phyloP scores from a whole-genome alignment of 2,797 vertebrate genomes.

The Mus caroli region DNA sequence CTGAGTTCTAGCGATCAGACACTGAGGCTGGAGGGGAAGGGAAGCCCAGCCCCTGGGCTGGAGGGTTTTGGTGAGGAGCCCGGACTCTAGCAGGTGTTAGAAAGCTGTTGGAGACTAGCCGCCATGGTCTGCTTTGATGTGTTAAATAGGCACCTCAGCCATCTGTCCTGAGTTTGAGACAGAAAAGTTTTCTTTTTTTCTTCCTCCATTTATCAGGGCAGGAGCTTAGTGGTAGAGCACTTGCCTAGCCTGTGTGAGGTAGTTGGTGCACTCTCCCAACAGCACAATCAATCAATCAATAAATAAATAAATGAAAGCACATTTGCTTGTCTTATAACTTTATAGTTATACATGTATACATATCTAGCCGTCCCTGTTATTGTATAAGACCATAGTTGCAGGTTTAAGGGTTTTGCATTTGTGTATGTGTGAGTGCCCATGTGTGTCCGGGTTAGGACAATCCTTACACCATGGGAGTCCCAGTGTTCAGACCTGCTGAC shows the following conservation, averaged over 20 bases:
- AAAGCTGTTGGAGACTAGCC: no score
- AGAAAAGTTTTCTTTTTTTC: not conserved
- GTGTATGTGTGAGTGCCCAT: not conserved
- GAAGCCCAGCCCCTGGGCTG: not conserved
- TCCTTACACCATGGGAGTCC: not conserved
- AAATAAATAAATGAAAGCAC: not conserved
- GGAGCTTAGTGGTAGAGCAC: not conserved
- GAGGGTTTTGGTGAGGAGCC: not conserved
- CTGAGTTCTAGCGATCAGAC: not conserved
- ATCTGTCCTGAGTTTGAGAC: not conserved
- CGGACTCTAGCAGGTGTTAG: not conserved
- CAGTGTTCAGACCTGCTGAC: not conserved
- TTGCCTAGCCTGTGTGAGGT: not conserved
- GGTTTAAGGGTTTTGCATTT: not conserved
- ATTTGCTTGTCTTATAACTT: not conserved
- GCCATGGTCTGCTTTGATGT: not conserved
- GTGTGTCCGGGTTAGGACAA: not conserved
- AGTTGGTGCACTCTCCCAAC: not conserved
- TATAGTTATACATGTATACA: not conserved
- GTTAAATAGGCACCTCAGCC: not conserved
- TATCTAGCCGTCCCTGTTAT: not conserved
- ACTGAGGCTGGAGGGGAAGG: not conserved
- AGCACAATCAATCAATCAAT: not conserved
- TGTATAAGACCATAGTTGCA: not conserved
- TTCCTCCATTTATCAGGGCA: not conserved